A percentile compares a stretch with the other conserved stretches of the same genome.
Conservation (phyloP, 2,888 invertebrate species). For the Ormyrus thymus region DNA sequence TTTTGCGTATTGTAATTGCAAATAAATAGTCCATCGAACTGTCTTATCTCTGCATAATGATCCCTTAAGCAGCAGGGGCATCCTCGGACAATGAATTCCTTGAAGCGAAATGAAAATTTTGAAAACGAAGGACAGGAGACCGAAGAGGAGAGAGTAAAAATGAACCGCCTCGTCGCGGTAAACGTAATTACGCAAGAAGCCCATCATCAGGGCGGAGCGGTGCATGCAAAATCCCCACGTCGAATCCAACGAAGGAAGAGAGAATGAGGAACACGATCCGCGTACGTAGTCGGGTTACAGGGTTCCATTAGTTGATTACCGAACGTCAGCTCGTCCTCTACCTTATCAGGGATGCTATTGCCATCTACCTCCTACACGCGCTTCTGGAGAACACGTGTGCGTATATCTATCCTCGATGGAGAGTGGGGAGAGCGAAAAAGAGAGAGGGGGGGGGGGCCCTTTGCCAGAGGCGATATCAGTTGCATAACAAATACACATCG, state of each 20-base stretch:
- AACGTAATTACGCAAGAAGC: constrained; percentile 26
- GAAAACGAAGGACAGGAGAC: no score
- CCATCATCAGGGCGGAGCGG: background rate
- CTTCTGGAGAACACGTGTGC: background rate
- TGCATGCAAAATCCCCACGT: background rate
- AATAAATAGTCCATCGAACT: no score
- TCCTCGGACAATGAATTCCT: no score
- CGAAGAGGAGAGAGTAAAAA: no score
- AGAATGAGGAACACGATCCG: background rate
- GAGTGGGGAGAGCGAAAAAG: background rate
- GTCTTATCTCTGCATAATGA: no score
- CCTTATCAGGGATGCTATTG: constrained; percentile 31
- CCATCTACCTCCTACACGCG: background rate
- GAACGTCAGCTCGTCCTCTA: constrained; percentile 17
- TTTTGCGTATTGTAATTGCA: no score
- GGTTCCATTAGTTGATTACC: constrained; percentile 44
- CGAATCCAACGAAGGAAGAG: background rate
- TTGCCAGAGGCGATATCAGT: constrained; percentile 30
- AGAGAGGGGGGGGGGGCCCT: background rate
- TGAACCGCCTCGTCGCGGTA: background rate
- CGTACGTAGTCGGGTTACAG: background rate
- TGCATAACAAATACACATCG: constrained; percentile 41
- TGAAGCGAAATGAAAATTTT: no score
- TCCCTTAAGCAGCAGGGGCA: no score
- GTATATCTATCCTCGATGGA: background rate